These are phyloP conservation scores for Myopa tessellatipennis DNA, from an alignment of 2,888 invertebrate genomes.

Conservation along the genomic window DNA sequence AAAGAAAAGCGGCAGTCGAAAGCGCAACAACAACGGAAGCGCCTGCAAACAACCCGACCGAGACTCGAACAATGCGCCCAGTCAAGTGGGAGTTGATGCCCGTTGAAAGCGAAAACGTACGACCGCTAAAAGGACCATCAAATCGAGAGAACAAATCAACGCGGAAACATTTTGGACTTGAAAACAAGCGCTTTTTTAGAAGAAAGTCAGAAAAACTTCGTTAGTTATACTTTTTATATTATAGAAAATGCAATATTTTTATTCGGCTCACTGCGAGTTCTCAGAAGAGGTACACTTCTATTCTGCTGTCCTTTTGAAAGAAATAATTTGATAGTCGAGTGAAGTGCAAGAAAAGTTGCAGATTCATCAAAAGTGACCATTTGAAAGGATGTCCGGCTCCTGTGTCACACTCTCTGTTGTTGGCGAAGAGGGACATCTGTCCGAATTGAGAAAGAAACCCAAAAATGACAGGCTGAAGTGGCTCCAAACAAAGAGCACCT, in stretches of 20 bases:
- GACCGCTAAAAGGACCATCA: neutral
- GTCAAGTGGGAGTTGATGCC: constrained; percentile 31
- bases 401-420: neutral
- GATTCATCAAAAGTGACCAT: neutral
- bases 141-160: too few relatives aligned
- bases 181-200: too few relatives aligned
- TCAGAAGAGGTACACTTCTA: too few relatives aligned
- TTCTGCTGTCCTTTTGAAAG: too few relatives aligned
- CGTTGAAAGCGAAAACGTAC: neutral
- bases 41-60: neutral
- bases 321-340: too few relatives aligned
- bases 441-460: neutral
- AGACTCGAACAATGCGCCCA: constrained; percentile 24
- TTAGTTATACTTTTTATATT: too few relatives aligned
- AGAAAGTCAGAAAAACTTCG: too few relatives aligned
- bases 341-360: too few relatives aligned
- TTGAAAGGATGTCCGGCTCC: neutral
- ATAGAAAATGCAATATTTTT: too few relatives aligned
- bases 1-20: neutral
- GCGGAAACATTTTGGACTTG: too few relatives aligned
- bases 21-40: constrained; percentile 12
- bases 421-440: neutral
- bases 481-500: neutral
- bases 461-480: neutral
- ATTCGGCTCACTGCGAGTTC: too few relatives aligned